Evolutionary conservation across 2,113 vertebrate genomes (phyloP).

Genomic region (Pachyramphus minor): DNA sequence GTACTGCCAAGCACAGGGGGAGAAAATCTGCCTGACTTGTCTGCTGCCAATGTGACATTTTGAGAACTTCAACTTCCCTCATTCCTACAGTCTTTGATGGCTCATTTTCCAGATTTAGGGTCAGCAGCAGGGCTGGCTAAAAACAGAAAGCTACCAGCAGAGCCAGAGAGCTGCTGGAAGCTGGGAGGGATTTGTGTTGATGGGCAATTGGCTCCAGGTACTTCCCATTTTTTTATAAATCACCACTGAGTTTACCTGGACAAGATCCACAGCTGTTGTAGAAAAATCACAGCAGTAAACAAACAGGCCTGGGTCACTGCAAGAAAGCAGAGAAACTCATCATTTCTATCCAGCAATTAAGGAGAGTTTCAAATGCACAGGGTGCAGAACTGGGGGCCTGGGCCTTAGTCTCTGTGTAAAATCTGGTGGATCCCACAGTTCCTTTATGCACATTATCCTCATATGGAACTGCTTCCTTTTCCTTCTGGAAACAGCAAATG

Average conservation of each 20-base stretch:
- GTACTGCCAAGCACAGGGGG: not conserved
- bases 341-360: not conserved
- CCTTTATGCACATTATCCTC: not conserved
- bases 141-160: not conserved
- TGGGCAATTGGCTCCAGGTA: not conserved
- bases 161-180: not conserved
- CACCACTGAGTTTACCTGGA: slow-evolving; percentile 78
- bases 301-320: slow-evolving; percentile 91
- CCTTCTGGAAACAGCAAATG: not conserved
- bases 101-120: not conserved
- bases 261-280: slow-evolving; percentile 86
- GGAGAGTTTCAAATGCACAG: not conserved
- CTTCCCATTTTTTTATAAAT: not conserved
- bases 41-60: not conserved
- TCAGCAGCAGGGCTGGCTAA: not conserved
- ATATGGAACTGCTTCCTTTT: not conserved
- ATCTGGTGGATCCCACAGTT: not conserved
- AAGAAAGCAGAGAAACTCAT: slow-evolving; percentile 37
- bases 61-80: not conserved
- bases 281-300: slow-evolving; percentile 98
- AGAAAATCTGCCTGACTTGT: not conserved
- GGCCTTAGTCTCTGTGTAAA: not conserved
- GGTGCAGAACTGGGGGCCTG: not conserved
- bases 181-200: not conserved
- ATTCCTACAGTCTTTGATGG: not conserved